Percentiles rank a stretch among this genome's conserved stretches.
Conservation (phyloP, 1,140 invertebrate genomes). For the Zaprionus gabonicus region DNA sequence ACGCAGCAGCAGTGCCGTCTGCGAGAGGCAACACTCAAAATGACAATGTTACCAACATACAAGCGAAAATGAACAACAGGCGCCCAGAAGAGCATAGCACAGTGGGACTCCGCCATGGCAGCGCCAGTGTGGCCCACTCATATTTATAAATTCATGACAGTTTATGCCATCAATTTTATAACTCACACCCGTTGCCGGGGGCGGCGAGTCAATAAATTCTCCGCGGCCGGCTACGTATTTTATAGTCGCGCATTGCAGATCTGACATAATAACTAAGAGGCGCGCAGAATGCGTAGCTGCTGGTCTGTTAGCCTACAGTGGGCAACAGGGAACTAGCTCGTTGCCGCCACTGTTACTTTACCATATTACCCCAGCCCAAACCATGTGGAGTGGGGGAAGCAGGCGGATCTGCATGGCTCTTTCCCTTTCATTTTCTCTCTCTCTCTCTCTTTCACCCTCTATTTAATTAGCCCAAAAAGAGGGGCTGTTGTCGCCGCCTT, state of each 20-base stretch:
- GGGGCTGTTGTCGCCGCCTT: conserved; percentile 15
- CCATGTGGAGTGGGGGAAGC: not conserved
- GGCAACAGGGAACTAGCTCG: not conserved
- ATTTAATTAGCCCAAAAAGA: conserved; percentile 14
- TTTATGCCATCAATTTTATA: conserved; percentile 83
- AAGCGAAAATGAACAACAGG: conserved; percentile 69
- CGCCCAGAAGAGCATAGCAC: conserved; percentile 33
- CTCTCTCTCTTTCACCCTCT: conserved; percentile 8
- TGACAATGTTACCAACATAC: conserved; percentile 80
- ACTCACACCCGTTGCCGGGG: conserved; percentile 74
- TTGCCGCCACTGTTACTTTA: conserved; percentile 51
- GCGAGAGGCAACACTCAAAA: conserved; percentile 62
- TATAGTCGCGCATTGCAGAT: conserved; percentile 84
- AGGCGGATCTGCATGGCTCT: not conserved
- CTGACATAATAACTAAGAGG: conserved; percentile 84
- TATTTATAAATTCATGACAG: conserved; percentile 77
- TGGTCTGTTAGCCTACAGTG: conserved; percentile 57
- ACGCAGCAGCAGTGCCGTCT: conserved; percentile 33
- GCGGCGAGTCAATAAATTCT: conserved; percentile 83
- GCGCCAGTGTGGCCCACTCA: conserved; percentile 46
- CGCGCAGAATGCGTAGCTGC: conserved; percentile 74
- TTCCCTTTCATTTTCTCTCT: conserved; percentile 1
- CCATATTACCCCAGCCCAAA: conserved; percentile 14
- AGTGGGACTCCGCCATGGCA: not conserved
- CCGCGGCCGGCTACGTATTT: conserved; percentile 75